Conservation (phyloP, 2,797 vertebrate genomes). For the Lagorchestes hirsutus region DNA sequence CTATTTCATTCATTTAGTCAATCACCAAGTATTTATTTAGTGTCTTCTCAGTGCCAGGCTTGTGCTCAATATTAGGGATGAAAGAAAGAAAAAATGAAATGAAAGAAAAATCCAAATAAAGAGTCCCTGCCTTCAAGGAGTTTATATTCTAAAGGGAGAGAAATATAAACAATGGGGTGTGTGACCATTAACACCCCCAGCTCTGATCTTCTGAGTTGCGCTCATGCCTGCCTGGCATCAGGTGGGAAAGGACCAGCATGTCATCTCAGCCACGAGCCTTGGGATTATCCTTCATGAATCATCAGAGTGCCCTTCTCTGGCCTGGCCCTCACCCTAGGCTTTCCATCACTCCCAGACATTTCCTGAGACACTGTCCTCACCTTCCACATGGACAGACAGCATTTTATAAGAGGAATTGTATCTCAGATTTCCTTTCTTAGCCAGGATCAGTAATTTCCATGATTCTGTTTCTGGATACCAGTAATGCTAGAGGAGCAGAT, state of each 20-base stretch:
- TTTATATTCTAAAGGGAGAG: no score
- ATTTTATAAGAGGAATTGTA: fast-evolving
- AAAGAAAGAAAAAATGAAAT: no score
- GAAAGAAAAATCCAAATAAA: no score
- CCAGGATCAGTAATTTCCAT: neutral
- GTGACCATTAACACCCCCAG: no score
- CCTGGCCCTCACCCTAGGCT: neutral
- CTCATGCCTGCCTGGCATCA: no score
- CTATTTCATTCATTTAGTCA: no score
- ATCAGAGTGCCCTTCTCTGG: neutral
- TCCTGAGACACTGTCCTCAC: neutral
- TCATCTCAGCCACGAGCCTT: neutral
- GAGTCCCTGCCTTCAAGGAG: no score
- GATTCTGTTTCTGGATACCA: fast-evolving
- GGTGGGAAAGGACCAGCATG: neutral
- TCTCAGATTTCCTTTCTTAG: neutral
- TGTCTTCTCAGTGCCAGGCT: no score
- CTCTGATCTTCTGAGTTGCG: no score
- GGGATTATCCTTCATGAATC: neutral
- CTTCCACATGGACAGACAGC: neutral
- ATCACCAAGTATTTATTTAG: no score
- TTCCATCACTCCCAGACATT: neutral
- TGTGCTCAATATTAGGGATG: no score
- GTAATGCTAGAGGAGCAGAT: conserved; percentile 33
- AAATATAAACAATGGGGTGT: no score